Base-by-base conservation (phyloP, 1,140 invertebrate genomes). In the Hyposmocoma kahamanoa region DNA sequence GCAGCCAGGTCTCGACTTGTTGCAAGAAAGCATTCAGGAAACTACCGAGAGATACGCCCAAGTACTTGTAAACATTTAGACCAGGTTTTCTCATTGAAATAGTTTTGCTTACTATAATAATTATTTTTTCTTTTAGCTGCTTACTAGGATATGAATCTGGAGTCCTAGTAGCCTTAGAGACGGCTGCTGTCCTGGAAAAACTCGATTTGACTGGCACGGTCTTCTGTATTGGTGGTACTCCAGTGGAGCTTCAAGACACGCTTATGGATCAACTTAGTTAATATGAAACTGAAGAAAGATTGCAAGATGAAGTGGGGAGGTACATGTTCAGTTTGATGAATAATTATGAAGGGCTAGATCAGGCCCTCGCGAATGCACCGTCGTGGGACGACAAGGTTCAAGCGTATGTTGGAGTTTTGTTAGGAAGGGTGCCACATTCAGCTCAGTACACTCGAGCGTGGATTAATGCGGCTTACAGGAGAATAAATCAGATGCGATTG, bases 141-240 rank as follows among this genome's bases (percentile, higher is more conserved):
- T 9, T 9, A 9, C 13, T 72, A 24, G 69, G 66, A 0, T 69
- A 65, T 34, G 63, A 69, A 28, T 54, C 44, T 24, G 69, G 69
- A 9, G 59, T 67, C 0, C n/a, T 56, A 1, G 52, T 65, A 4
- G 64, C 64, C 6, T 41, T 72, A 10, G 69, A 72, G 47, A 50
- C 62, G 15, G 59, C 60, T 11, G 30, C 56, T 17, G 59, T 69
- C 17, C 43, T 72, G 4, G 66, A 69, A 50, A 28, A 60, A 20
- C 32, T 58, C 32, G 77, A 74, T 36, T 41, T 74, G 1, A 66
- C 42, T 8, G 78, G 75, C 9, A 72, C 69, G 1, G 53, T 82
- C 0, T 82, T 63, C 42, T 79, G 70, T 18, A 24, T 82, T 2
- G 78, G 75, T 0, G 51, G 51, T 15, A 22, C 60, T 4, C 78